Percentiles rank a stretch among this genome's conserved stretches.
phyloP scores from a whole-genome alignment of 2,113 vertebrate genomes.

The Halcyon malimbica region DNA sequence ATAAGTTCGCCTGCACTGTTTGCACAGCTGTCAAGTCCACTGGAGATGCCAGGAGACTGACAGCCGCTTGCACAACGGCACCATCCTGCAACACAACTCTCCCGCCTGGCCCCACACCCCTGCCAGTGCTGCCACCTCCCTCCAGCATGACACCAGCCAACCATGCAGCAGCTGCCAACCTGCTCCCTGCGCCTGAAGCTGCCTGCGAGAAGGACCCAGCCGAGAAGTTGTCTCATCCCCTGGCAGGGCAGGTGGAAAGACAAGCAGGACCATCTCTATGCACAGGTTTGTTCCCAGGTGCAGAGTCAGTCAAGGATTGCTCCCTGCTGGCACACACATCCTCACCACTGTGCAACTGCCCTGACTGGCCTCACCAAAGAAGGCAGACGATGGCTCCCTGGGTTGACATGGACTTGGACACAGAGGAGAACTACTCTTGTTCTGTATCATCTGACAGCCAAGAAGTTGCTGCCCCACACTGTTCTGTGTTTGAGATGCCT shows the following conservation, averaged over 20 bases:
- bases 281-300: not conserved
- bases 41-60: constrained; percentile 6
- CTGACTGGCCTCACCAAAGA: not conserved
- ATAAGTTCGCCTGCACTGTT: not conserved
- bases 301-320: not conserved
- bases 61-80: not conserved
- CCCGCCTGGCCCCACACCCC: accelerated
- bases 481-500: not conserved
- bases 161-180: accelerated
- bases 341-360: accelerated
- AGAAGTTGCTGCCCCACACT: not conserved
- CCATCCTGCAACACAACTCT: not conserved
- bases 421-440: not conserved
- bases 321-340: not conserved
- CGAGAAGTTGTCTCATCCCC: not conserved
- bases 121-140: not conserved
- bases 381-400: accelerated
- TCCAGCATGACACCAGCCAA: accelerated
- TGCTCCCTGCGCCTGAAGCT: not conserved
- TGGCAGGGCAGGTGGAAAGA: not conserved
- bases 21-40: constrained; percentile 39
- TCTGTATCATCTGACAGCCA: not conserved
- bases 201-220: not conserved
- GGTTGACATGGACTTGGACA: not conserved
- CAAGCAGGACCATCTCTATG: not conserved